Percentiles rank a stretch among this genome's conserved stretches.
Evolutionary conservation across 2,888 invertebrate genomes (phyloP).

Genomic region (Dasysyrphus tricinctus): DNA sequence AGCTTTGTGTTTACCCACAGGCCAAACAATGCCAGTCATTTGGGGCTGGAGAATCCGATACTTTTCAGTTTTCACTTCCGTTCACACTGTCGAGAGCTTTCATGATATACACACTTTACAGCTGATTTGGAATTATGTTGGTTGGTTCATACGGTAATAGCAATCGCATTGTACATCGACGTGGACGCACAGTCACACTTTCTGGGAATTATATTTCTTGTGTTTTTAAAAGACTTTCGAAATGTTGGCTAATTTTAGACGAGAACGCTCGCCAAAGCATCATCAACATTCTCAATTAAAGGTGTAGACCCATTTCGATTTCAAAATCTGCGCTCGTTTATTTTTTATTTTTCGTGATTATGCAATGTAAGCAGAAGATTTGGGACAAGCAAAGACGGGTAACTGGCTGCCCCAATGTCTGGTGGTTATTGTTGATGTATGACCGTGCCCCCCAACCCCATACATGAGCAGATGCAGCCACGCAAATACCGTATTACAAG

Average conservation of each 20-base stretch:
- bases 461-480: neutral
- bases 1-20: conserved; percentile 10
- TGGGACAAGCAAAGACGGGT: conserved; percentile 2
- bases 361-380: conserved; percentile 52
- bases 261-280: conserved; percentile 49
- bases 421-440: conserved; percentile 22
- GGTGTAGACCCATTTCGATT: conserved; percentile 38
- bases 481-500: neutral
- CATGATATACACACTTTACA: conserved; percentile 17
- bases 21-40: conserved; percentile 25
- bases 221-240: conserved; percentile 25
- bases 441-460: conserved; percentile 10
- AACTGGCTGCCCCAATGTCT: conserved; percentile 58
- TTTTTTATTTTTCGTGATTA: conserved; percentile 44
- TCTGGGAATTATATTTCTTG: conserved; percentile 7
- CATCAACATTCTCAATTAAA: neutral
- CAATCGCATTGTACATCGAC: conserved; percentile 2
- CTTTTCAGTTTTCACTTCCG: conserved; percentile 16
- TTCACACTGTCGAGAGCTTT: neutral
- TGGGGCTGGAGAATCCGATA: conserved; percentile 13
- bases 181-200: conserved; percentile 33
- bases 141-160: neutral
- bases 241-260: conserved; percentile 65
- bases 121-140: conserved; percentile 21
- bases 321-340: conserved; percentile 37